These are phyloP conservation scores for Himalopsyche phryganea DNA, from an alignment of 1,140 invertebrate species.

Conservation along the genomic window DNA sequence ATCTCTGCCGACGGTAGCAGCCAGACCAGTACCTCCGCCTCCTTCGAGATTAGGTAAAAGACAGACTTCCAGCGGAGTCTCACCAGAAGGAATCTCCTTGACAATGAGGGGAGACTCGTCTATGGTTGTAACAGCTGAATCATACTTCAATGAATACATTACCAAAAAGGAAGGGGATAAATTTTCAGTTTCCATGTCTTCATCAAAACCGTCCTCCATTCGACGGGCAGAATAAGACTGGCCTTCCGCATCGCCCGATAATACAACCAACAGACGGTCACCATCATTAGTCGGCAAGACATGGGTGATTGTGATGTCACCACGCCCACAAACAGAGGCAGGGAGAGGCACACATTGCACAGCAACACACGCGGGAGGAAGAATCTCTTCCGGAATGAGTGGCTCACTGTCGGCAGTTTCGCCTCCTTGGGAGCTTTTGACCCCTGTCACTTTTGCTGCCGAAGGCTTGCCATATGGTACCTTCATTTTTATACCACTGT, in stretches of 20 bases:
- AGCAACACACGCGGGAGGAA: constrained; percentile 38
- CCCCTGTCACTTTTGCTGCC: constrained; percentile 24
- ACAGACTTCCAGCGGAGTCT: constrained; percentile 65
- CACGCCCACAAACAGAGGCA: constrained; percentile 43
- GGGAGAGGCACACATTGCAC: constrained; percentile 55
- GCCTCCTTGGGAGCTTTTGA: constrained; percentile 40
- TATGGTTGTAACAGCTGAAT: constrained; percentile 54
- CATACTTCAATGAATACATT: constrained; percentile 58
- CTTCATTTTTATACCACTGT: constrained; percentile 33
- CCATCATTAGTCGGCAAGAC: constrained; percentile 63
- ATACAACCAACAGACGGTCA: constrained; percentile 60
- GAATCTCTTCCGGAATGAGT: constrained; percentile 41
- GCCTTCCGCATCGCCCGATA: constrained; percentile 42
- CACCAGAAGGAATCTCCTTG: constrained; percentile 59
- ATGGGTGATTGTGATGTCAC: constrained; percentile 56
- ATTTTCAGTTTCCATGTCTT: constrained; percentile 50
- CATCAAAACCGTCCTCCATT: constrained; percentile 29
- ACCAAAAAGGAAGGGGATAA: constrained; percentile 36
- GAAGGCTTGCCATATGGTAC: constrained; percentile 30
- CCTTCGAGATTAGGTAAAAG: constrained; percentile 59
- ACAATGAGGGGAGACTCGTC: constrained; percentile 60
- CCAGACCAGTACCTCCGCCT: constrained; percentile 43
- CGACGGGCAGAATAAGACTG: constrained; percentile 37
- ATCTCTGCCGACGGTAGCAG: constrained; percentile 59
- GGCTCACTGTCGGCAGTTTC: constrained; percentile 48